These are phyloP conservation scores for Nomada ruficornis DNA, from an alignment of 2,888 invertebrate genomes.

Conservation along the genomic window DNA sequence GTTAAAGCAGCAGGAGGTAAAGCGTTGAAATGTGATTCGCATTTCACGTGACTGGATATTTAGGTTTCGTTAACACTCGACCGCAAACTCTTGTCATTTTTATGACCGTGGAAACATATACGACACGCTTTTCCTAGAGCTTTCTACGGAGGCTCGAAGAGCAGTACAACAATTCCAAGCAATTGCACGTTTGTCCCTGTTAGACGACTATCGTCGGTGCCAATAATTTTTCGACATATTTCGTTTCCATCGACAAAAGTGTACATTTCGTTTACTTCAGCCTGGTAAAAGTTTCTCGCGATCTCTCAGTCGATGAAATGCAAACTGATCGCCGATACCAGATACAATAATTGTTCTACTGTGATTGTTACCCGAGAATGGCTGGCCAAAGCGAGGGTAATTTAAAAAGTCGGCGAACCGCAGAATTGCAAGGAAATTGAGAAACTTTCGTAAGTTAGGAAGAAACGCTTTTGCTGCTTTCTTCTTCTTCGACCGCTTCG, in stretches of 20 bases:
- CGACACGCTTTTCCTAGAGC: background rate
- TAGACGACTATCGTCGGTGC: too few species aligned
- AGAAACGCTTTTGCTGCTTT: constrained; percentile 13
- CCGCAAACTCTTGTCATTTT: constrained; percentile 29
- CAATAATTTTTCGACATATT: background rate
- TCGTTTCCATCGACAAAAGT: background rate
- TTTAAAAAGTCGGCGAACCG: constrained; percentile 63
- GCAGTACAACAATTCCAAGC: background rate
- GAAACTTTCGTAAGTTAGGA: constrained; percentile 58
- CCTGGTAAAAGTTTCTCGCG: constrained; percentile 1
- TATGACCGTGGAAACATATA: background rate
- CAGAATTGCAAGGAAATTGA: constrained; percentile 62
- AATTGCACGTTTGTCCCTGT: background rate
- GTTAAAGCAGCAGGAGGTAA: background rate
- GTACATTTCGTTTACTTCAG: background rate
- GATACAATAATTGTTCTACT: constrained; percentile 9
- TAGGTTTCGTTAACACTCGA: constrained; percentile 15
- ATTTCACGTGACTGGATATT: constrained; percentile 10
- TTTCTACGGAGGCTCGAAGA: background rate
- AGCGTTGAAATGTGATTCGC: background rate
- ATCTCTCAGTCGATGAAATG: background rate
- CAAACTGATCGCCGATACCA: constrained; percentile 22
- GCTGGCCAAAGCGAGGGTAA: constrained; percentile 16
- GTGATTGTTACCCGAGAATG: constrained; percentile 40
- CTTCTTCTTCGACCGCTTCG: background rate